These are phyloP conservation scores for Melikaiella ostensackeni DNA, from an alignment of 2,888 invertebrate genomes.

Conservation along the genomic window DNA sequence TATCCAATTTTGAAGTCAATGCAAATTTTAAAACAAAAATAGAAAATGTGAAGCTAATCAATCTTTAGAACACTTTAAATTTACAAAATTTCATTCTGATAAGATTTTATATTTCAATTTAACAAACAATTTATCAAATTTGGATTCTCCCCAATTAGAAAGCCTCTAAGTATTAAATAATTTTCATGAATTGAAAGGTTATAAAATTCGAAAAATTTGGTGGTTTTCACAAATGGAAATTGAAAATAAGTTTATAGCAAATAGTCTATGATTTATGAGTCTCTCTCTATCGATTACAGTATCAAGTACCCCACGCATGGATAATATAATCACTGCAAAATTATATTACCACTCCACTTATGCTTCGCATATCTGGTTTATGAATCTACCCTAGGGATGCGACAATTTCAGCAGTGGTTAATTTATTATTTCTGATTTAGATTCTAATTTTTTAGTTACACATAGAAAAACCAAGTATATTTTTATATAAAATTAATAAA, in stretches of 20 bases:
- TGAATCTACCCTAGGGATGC: slow-evolving; percentile 18
- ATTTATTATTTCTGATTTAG: neutral
- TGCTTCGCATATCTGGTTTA: slow-evolving; percentile 18
- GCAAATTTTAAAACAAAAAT: too few species aligned
- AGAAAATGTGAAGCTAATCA: too few species aligned
- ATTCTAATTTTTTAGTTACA: neutral
- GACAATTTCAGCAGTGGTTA: slow-evolving; percentile 12
- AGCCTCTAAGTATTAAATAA: too few species aligned
- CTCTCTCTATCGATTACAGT: slow-evolving; percentile 36
- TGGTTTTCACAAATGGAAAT: neutral
- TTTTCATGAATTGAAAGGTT: too few species aligned
- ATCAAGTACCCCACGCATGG: slow-evolving; percentile 10
- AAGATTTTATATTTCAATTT: too few species aligned
- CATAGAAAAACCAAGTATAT: neutral
- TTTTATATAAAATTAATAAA: neutral
- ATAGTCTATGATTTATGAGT: neutral
- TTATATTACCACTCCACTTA: slow-evolving; percentile 36
- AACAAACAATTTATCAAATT: too few species aligned
- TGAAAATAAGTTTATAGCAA: slow-evolving; percentile 9
- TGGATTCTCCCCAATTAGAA: too few species aligned
- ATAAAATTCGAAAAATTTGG: neutral
- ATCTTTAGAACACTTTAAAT: neutral
- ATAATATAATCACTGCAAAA: slow-evolving; percentile 37
- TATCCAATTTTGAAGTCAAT: too few species aligned
- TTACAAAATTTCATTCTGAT: neutral